Base-by-base conservation (phyloP, 2,888 invertebrate species). In the Acanthosoma haemorrhoidale region DNA sequence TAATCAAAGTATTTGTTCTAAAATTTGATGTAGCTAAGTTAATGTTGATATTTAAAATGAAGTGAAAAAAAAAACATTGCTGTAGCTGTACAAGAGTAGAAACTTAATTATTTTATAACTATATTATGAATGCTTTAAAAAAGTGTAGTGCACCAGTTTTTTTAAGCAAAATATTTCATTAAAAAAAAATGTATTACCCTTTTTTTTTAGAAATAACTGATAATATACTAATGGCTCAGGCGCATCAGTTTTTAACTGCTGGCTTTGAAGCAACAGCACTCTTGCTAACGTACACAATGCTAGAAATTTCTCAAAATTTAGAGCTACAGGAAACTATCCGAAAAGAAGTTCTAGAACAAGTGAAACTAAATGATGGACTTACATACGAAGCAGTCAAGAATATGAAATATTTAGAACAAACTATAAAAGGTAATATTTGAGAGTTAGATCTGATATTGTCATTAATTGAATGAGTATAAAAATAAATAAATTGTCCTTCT, bases 221-320 rank as follows among this genome's bases (percentile, higher is more conserved):
- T 77, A 80, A 79, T 8, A 81, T 83, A 63, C 79, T 84, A 18
- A 82, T 82, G 0, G 83, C 85, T 0, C 84, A 85, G 70, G 81
- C 83, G 0, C 82, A 85, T 78, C 75, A 84, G 18, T 86, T 86
- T 76, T 83, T 85, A 80, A 79, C 83, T 11, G 86, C 86, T 9
- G 88, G 88, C 0, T 84, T 87, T 73, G 86, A 86, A 77, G 85
- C 87, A 0, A 84, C 85, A 0, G 86, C 87, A 0, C 83, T 85
- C 0, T 82, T 85, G 0, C 81, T 87, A 3, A 82, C 84, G 71
- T 86, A 85, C 71, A 79, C 82, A 0, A 79, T 83, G 0, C 84
- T 83, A 74, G 81, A 83, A 73, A 75, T 86, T 60, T 85, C 85
- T 0, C 73, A 81, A 6, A 82, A 85, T 75, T 83, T 81, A 34